phyloP scores from a whole-genome alignment of 2,113 vertebrate genomes.

The Setophaga coronata region DNA sequence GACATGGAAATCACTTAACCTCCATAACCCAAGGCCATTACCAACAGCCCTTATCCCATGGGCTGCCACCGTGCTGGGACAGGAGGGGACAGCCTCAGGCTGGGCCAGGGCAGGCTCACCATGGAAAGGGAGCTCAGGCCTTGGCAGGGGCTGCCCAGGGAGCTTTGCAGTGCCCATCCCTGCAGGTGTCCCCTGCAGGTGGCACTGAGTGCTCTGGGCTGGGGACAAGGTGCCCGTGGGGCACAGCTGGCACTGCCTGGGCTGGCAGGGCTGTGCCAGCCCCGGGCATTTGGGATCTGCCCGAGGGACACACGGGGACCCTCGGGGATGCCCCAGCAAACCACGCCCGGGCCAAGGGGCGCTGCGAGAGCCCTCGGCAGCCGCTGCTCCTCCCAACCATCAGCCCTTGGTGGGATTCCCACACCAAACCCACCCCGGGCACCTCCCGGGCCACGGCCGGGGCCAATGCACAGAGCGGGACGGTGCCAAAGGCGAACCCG shows the following conservation, averaged over 20 bases:
- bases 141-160: background rate
- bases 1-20: fast-evolving
- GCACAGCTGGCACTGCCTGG: too few species aligned
- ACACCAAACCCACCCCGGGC: fast-evolving
- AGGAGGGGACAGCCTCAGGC: too few species aligned
- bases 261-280: too few species aligned
- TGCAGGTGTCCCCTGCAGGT: too few species aligned
- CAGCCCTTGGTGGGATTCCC: fast-evolving
- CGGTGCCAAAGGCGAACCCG: fast-evolving
- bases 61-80: background rate
- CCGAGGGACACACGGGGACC: too few species aligned
- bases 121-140: background rate
- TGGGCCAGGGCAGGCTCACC: background rate
- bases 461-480: fast-evolving
- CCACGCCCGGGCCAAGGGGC: background rate
- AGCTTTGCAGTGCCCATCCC: background rate
- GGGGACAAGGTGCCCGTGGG: background rate
- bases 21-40: background rate
- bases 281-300: too few species aligned
- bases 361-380: fast-evolving
- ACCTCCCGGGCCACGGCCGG: fast-evolving
- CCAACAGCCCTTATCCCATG: fast-evolving
- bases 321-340: background rate
- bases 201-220: background rate
- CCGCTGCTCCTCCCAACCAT: fast-evolving